Evolutionary conservation across 2,888 invertebrate genomes (phyloP), one percentile per base, ranked within the genome.

Genomic region (Agrotis puta): DNA sequence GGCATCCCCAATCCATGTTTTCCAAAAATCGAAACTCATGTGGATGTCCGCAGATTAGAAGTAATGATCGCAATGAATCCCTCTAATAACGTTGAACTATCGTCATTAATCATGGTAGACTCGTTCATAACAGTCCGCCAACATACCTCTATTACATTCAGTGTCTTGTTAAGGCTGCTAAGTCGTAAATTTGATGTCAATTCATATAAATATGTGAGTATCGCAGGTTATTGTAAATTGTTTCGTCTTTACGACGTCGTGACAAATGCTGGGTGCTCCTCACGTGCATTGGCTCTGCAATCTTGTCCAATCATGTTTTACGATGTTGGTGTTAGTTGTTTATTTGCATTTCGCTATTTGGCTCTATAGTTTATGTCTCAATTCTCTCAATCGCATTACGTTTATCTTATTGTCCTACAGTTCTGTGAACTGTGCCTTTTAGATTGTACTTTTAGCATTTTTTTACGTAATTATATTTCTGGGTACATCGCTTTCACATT

Each of bases 141-240:
- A 69, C 69, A 50, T 69, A 67, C n/a, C 54, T 66, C 51, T 66
- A 53, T 69, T 74, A 66, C 62, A 66, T 63, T 82, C 48, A 56
- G 53, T 61, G 59, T 70, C 59, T 83, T 48, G 58, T 22, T 72
- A 58, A 54, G 54, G n/a, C 48, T 53, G 53, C 33, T 58, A 20
- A 56, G 64, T 68, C 71, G 51, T 74, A 63, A 71, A 79, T 71
- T 71, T 48, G 57, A 63, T 76, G 70, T 51, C 63, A 74, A 70
- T 72, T 71, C 64, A 61, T 74, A 70, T 65, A 61, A 56, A 71
- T 61, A 65, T 53, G 51, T 48, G 50, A 57, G 53, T 64, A 56
- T 14, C 70, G 77, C 76, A 70, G 65, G 69, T 81, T 85, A 74
- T 73, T 69, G 72, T 77, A 64, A 78, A 74, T 72, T 75, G 74